Percentiles rank a stretch among this genome's conserved stretches.
phyloP scores from a whole-genome alignment of 2,888 invertebrate species.

The Amphimallon solstitiale region DNA sequence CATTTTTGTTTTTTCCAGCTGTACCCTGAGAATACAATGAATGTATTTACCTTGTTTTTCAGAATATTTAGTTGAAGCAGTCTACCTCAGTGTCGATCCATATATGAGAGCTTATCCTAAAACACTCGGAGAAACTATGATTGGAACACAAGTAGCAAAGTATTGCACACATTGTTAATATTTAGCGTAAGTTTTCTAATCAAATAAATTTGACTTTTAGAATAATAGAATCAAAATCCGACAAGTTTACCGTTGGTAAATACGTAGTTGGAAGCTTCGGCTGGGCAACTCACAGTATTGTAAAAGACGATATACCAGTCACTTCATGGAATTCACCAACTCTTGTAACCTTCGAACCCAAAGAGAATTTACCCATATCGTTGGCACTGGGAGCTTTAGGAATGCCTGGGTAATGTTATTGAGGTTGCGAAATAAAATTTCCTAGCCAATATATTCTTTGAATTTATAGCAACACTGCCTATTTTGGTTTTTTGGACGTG shows the following conservation, averaged over 20 bases:
- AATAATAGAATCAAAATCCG: conserved; percentile 74
- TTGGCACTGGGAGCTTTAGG: conserved; percentile 72
- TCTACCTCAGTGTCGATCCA: conserved; percentile 78
- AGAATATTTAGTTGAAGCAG: conserved; percentile 76
- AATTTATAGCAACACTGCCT: conserved; percentile 73
- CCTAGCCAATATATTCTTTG: background rate
- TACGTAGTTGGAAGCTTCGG: conserved; percentile 73
- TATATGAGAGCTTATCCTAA: conserved; percentile 72
- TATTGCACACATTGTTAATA: conserved; percentile 59
- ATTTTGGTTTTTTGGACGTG: conserved; percentile 77
- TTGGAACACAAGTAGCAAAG: conserved; percentile 78
- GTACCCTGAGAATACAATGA: too few species aligned
- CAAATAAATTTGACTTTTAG: too few species aligned
- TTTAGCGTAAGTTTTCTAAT: too few species aligned
- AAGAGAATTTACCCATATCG: conserved; percentile 68
- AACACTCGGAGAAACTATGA: conserved; percentile 69
- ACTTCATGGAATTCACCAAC: conserved; percentile 45
- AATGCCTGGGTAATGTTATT: conserved; percentile 72
- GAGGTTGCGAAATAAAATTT: background rate
- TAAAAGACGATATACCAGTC: conserved; percentile 72
- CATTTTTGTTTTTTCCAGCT: background rate
- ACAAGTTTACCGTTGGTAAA: conserved; percentile 72
- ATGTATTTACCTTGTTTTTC: conserved; percentile 50
- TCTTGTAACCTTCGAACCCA: conserved; percentile 66
- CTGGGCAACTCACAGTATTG: conserved; percentile 74